phyloP scores from a whole-genome alignment of 23 tunicate species.

The Pegea sp. region DNA sequence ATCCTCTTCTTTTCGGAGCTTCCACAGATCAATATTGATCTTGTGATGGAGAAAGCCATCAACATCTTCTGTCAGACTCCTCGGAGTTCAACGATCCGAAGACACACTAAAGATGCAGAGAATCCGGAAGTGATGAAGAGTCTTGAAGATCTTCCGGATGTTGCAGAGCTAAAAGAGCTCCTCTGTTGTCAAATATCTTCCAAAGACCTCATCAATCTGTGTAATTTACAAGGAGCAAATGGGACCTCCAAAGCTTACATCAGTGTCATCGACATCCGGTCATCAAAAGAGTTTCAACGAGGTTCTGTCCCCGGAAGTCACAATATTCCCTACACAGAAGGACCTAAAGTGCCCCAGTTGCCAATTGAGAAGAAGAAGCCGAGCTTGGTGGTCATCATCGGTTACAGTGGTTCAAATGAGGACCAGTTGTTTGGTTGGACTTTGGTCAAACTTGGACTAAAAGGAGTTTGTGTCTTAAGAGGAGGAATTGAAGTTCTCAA shows the following conservation, averaged over 20 bases:
- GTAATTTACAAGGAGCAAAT: slow-evolving; percentile 19
- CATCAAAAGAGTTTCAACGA: slow-evolving; percentile 45
- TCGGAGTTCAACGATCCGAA: slow-evolving; percentile 53
- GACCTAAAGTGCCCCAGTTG: not conserved
- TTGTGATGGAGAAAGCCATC: slow-evolving; percentile 51
- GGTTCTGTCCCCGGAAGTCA: slow-evolving; percentile 46
- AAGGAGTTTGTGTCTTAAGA: slow-evolving; percentile 32
- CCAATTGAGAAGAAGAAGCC: slow-evolving; percentile 10
- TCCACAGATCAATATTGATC: slow-evolving; percentile 77
- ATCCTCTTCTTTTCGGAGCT: slow-evolving; percentile 83
- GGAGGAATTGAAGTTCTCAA: slow-evolving; percentile 64
- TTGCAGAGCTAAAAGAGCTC: slow-evolving; percentile 28
- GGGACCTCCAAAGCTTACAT: slow-evolving; percentile 50
- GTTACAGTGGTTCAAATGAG: slow-evolving; percentile 12
- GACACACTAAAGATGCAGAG: slow-evolving; percentile 38
- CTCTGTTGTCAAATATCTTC: slow-evolving; percentile 69
- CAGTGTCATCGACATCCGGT: slow-evolving; percentile 43
- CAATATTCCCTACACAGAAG: slow-evolving; percentile 16
- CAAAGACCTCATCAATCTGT: slow-evolving; percentile 62
- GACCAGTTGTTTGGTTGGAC: slow-evolving; percentile 14
- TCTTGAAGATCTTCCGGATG: slow-evolving; percentile 6
- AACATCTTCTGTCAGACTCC: slow-evolving; percentile 82
- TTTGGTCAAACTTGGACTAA: slow-evolving; percentile 19
- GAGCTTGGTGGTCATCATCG: slow-evolving; percentile 52
- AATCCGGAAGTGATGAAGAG: slow-evolving; percentile 3